These are phyloP conservation scores for Corydoras sp. DNA, from an alignment of 2,113 vertebrate genomes.

Conservation along the genomic window DNA sequence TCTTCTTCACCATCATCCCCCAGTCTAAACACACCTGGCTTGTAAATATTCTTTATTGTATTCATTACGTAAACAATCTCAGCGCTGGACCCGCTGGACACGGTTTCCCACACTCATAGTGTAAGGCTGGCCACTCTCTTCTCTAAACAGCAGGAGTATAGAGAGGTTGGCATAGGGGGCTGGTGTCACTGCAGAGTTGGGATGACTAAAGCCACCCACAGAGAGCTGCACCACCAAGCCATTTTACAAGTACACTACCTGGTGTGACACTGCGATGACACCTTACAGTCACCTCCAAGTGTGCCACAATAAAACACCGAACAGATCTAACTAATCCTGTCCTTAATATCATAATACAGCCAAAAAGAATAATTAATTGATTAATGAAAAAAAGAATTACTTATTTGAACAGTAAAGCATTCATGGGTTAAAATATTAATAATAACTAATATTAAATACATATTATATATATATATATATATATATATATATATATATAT, in stretches of 20 bases:
- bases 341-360: too few relatives aligned
- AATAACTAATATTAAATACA: too few relatives aligned
- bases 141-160: constrained; percentile 47
- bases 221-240: constrained; percentile 18
- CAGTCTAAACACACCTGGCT: constrained; percentile 63
- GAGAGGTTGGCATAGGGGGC: constrained; percentile 31
- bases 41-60: constrained; percentile 59
- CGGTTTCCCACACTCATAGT: constrained; percentile 55
- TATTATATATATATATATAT: too few relatives aligned
- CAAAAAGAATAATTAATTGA: too few relatives aligned
- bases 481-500: too few relatives aligned
- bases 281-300: too few relatives aligned
- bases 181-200: constrained; percentile 35
- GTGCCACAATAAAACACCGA: too few relatives aligned
- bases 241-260: background rate
- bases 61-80: constrained; percentile 52
- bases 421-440: too few relatives aligned
- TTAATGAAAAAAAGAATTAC: too few relatives aligned
- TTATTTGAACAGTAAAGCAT: too few relatives aligned
- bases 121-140: constrained; percentile 38
- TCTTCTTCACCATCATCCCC: constrained; percentile 16
- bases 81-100: constrained; percentile 31
- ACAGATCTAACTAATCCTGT: too few relatives aligned
- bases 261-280: background rate
- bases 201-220: constrained; percentile 45